A percentile compares a stretch with the other conserved stretches of the same genome.
Evolutionary conservation across 2,797 vertebrate species (phyloP).

Genomic region (Eurystomus glaucurus): DNA sequence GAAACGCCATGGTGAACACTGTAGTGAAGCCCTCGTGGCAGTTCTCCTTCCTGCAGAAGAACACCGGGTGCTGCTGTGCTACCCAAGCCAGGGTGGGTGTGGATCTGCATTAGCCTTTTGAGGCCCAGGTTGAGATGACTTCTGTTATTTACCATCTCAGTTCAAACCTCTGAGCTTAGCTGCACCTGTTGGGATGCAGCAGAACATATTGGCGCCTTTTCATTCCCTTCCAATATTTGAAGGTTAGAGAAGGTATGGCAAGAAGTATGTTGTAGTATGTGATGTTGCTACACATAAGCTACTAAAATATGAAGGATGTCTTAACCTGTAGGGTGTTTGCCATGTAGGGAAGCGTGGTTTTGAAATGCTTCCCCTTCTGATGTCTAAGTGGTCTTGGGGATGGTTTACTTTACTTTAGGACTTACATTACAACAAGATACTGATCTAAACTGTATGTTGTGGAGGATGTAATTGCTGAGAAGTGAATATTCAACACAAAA

Average conservation of each 20-base stretch:
- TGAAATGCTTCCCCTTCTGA: background rate
- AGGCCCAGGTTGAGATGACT: background rate
- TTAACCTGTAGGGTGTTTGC: background rate
- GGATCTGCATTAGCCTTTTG: background rate
- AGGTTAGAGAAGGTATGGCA: background rate
- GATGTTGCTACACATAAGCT: accelerated
- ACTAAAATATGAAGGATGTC: background rate
- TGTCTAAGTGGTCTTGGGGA: background rate
- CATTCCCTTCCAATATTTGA: background rate
- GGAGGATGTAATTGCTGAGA: background rate
- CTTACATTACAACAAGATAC: background rate
- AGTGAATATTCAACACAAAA: background rate
- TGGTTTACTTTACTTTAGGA: background rate
- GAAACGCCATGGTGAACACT: background rate
- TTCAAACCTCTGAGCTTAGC: background rate
- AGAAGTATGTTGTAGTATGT: background rate
- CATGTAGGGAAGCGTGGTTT: background rate
- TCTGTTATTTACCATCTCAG: background rate
- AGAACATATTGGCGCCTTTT: background rate
- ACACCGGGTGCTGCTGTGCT: background rate
- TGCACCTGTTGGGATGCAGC: accelerated
- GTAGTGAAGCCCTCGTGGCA: background rate
- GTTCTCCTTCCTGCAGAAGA: background rate
- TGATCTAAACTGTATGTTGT: background rate
- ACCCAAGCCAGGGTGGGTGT: background rate